A percentile compares a stretch with the other conserved stretches of the same genome.
phyloP scores from a whole-genome alignment of 2,797 vertebrate species.

The Macropus fuliginosus region DNA sequence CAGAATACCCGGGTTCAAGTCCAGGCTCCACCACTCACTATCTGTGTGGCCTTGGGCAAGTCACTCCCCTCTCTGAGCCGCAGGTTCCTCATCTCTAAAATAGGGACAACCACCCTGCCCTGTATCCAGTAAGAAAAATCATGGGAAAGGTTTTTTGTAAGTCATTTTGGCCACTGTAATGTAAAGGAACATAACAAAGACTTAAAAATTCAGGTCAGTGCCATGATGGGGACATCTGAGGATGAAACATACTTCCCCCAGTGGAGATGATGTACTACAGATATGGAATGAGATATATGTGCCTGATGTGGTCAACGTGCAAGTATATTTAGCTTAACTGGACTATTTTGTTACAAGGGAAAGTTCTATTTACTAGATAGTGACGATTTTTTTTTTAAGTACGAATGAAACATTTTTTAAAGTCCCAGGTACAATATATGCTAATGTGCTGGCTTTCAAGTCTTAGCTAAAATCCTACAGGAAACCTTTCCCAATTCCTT shows the following conservation, averaged over 20 bases:
- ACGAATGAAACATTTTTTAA: not conserved
- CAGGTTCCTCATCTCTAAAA: not conserved
- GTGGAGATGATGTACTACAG: not conserved
- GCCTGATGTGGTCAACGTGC: not conserved
- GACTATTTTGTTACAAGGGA: not conserved
- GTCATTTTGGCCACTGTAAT: not conserved
- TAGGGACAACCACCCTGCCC: not conserved
- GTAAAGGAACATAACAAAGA: not conserved
- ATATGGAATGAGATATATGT: not conserved
- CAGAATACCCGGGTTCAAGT: not conserved
- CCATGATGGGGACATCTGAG: not conserved
- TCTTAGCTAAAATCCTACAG: not conserved
- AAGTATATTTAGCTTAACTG: not conserved
- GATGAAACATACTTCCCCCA: not conserved
- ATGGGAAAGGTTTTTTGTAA: not conserved
- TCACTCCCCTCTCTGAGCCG: not conserved
- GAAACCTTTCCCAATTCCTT: not conserved
- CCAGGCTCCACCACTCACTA: not conserved
- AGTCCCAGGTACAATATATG: not conserved
- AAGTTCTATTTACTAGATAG: not conserved
- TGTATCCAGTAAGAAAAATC: not conserved
- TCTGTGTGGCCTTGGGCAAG: not conserved
- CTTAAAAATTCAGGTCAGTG: not conserved
- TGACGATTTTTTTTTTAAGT: not conserved
- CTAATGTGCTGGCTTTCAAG: not conserved